Conservation (phyloP, 2,113 vertebrate genomes). For the Barnardius zonarius region DNA sequence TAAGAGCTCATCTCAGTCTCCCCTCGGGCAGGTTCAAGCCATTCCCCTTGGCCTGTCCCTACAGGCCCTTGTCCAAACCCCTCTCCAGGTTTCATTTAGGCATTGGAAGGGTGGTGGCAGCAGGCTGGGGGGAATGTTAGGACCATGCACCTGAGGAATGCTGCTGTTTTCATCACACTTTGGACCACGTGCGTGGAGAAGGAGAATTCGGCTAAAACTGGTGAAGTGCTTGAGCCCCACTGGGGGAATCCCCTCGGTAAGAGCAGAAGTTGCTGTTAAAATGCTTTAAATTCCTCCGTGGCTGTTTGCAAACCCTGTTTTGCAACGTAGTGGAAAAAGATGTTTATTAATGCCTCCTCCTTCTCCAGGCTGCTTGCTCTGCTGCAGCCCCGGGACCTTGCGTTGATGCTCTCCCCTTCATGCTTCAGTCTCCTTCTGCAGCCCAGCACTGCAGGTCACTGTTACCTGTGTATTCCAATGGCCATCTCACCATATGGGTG, state of each 20-base stretch:
- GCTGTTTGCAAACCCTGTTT: background rate
- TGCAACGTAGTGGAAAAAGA: background rate
- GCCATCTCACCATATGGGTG: background rate
- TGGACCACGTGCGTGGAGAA: background rate
- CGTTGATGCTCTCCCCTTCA: background rate
- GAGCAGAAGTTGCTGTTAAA: background rate
- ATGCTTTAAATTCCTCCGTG: background rate
- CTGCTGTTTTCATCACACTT: background rate
- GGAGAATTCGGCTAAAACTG: background rate
- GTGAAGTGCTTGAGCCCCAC: background rate
- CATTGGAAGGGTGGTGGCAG: background rate
- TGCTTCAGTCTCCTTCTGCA: background rate
- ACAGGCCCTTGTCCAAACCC: background rate
- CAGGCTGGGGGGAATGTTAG: background rate
- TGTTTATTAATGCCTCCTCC: background rate
- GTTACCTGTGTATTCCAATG: background rate
- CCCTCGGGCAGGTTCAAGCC: background rate
- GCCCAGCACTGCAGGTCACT: background rate
- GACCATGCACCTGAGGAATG: background rate
- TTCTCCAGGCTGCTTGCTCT: background rate
- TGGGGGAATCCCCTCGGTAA: background rate
- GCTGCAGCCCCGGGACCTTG: background rate
- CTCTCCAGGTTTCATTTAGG: background rate
- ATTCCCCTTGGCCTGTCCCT: background rate
- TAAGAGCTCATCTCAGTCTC: background rate